Percentiles rank a stretch among this genome's conserved stretches.
These are phyloP conservation scores for Hypselothyrea guttata DNA, from an alignment of 2,888 invertebrate species.

Conservation along the genomic window DNA sequence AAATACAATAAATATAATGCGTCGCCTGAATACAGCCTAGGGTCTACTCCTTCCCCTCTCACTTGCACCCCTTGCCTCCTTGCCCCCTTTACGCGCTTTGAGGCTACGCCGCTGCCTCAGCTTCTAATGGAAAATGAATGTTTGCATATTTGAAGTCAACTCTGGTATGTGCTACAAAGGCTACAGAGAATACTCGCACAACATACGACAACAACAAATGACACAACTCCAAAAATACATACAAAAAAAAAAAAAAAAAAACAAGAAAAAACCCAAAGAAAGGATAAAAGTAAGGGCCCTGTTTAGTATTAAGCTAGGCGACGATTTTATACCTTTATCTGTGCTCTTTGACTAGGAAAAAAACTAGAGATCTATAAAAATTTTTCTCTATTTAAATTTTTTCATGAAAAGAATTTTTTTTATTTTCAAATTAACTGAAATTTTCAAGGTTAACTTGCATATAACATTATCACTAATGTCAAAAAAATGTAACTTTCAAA, in stretches of 20 bases:
- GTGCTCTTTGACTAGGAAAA: too few relatives aligned
- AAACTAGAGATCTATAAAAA: too few relatives aligned
- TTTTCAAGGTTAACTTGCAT: too few relatives aligned
- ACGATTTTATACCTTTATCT: background rate
- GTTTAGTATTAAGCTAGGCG: background rate
- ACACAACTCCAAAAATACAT: slow-evolving; percentile 2
- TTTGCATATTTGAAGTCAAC: slow-evolving; percentile 74
- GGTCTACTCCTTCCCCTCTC: background rate
- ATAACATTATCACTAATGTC: too few relatives aligned
- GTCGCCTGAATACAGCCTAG: background rate
- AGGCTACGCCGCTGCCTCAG: background rate
- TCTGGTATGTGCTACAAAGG: slow-evolving; percentile 63
- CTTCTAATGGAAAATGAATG: slow-evolving; percentile 59
- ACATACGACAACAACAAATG: slow-evolving; percentile 10
- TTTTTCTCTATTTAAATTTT: too few relatives aligned
- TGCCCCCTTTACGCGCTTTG: background rate
- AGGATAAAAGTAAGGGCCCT: background rate
- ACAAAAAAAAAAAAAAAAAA: background rate
- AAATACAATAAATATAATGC: slow-evolving; percentile 75
- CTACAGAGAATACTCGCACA: slow-evolving; percentile 1
- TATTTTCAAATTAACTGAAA: too few relatives aligned
- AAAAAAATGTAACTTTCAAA: too few relatives aligned
- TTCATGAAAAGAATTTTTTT: too few relatives aligned
- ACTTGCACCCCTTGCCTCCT: background rate
- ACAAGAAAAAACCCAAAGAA: slow-evolving; percentile 6